Base-by-base conservation (phyloP, 2,888 invertebrate genomes). In the Tyria jacobaeae region DNA sequence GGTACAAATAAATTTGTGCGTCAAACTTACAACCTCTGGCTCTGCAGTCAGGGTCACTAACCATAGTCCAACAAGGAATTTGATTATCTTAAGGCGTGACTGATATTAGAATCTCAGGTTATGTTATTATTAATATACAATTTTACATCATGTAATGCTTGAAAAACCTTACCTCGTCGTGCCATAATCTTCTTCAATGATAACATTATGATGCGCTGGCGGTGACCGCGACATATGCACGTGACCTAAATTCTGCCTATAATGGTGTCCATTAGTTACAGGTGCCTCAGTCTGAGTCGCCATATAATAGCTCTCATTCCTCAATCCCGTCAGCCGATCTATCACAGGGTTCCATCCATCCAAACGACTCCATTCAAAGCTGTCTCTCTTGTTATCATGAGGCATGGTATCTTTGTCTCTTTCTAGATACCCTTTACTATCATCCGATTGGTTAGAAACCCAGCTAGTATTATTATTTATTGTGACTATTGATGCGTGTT, bases 301-400 rank as follows among this genome's bases (percentile, higher is more conserved):
- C 94, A 97, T 96, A 81, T 97, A 98, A 83, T 99, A 99, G 82
- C 98, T 99, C 86, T 99, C 98, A 82, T 98, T 99, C 63, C 98
- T 95, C 62, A 98, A 85, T 15, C 96, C 95, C 55, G 97, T 98
- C 81, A 98, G 92, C 82, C 98, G 94, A 84, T 98, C 98, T 81
- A 98, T 96, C 64, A 98, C 98, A 68, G 98, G 98, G 89, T 98
- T 98, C 96, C 96, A 96, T 0, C 96, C 96, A 60, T 96, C 96
- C 71, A 96, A 83, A 3, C 95, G 88, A 71, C 95, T 95, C 85
- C 95, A 91, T 75, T 95, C 95, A 62, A 95, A 94, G 78, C 95
- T 95, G 64, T 94, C 94, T 72, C 94, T 81, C 76, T 94, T 94
- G 54, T 71, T 89, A 77, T 93, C 94, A 66, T 89, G 90, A 61